Evolutionary conservation across 2,888 invertebrate species (phyloP).

Genomic region (Nomada goodeniana): DNA sequence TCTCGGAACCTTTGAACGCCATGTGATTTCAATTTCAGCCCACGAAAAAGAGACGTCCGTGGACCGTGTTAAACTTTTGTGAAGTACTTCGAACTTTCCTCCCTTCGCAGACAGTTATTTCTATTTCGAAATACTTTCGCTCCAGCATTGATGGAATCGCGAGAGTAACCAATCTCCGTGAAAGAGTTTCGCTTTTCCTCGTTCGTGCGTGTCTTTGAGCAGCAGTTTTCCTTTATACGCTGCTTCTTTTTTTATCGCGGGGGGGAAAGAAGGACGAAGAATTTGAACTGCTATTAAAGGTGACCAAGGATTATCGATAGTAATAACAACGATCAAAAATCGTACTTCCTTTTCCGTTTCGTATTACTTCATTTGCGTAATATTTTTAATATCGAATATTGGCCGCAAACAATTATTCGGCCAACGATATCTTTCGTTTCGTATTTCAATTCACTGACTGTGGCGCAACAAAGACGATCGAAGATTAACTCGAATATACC

Average conservation of each 20-base stretch:
- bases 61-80: slow-evolving; percentile 43
- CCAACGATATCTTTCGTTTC: too few species aligned
- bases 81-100: slow-evolving; percentile 36
- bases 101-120: slow-evolving; percentile 32
- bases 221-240: background rate
- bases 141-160: background rate
- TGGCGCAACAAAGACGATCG: too few species aligned
- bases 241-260: background rate
- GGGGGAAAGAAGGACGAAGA: too few species aligned
- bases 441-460: too few species aligned
- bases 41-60: slow-evolving; percentile 25
- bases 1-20: slow-evolving; percentile 34
- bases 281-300: too few species aligned
- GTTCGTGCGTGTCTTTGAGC: background rate
- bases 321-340: too few species aligned
- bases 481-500: too few species aligned
- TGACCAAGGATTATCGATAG: too few species aligned
- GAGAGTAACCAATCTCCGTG: slow-evolving; percentile 10
- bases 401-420: too few species aligned
- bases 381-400: too few species aligned
- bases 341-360: too few species aligned
- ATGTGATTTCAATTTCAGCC: slow-evolving; percentile 45
- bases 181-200: background rate
- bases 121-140: slow-evolving; percentile 25
- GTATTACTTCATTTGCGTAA: too few species aligned